These are phyloP conservation scores for Florisuga fusca DNA, from an alignment of 2,797 vertebrate genomes.

Conservation along the genomic window DNA sequence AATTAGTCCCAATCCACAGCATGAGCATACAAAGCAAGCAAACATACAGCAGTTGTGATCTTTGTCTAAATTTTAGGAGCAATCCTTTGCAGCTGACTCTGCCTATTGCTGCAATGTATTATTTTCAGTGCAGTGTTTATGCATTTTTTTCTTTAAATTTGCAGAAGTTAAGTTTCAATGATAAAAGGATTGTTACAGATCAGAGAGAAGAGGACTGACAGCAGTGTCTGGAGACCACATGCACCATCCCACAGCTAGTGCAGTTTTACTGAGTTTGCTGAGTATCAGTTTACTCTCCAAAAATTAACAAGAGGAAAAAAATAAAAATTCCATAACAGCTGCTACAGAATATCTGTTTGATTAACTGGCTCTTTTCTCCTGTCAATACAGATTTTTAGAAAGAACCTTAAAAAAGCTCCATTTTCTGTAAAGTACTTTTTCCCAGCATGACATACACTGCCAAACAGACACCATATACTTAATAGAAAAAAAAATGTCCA, in stretches of 20 bases:
- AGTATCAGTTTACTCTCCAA: slow-evolving; percentile 21
- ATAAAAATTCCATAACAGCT: neutral
- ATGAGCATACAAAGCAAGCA: neutral
- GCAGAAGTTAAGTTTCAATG: slow-evolving; percentile 35
- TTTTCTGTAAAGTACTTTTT: neutral
- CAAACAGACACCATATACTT: neutral
- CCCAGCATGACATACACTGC: neutral
- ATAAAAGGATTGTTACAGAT: slow-evolving; percentile 59
- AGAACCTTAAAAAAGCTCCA: neutral
- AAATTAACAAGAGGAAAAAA: slow-evolving; percentile 41
- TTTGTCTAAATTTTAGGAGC: neutral
- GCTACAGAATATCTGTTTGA: neutral
- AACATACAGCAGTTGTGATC: fast-evolving
- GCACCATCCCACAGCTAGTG: neutral
- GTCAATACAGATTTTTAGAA: neutral
- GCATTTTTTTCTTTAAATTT: neutral
- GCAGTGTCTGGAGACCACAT: slow-evolving; percentile 59
- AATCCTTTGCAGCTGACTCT: neutral
- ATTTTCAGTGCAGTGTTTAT: slow-evolving; percentile 10
- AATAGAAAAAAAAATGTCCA: neutral
- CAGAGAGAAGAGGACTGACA: slow-evolving; percentile 44
- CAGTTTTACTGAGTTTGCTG: neutral
- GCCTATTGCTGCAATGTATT: neutral
- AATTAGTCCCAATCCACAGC: neutral
- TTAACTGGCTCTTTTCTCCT: neutral